Conservation (phyloP, 2,797 vertebrate genomes). For the Sebastes vulpes region DNA sequence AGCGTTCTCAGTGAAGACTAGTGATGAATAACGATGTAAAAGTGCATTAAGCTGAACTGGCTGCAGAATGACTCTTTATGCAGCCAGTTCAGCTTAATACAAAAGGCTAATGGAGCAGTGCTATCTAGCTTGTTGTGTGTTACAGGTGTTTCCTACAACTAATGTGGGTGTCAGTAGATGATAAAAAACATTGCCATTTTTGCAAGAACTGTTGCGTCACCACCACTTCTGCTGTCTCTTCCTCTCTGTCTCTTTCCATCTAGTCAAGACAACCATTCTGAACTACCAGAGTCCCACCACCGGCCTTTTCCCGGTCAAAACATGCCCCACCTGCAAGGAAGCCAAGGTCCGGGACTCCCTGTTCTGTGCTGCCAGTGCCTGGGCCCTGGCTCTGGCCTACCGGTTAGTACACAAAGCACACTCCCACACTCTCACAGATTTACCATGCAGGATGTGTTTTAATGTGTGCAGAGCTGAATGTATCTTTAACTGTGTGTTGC, state of each 20-base stretch:
- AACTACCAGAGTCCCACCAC: conserved; percentile 95
- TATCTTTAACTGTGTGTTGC: neutral
- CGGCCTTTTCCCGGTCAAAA: conserved; percentile 93
- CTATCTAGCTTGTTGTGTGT: no score
- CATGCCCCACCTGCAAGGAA: conserved; percentile 86
- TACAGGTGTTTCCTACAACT: neutral
- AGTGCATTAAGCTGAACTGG: neutral
- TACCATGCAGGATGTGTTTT: neutral
- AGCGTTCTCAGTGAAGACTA: neutral
- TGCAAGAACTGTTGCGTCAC: neutral
- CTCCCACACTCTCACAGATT: neutral
- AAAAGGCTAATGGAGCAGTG: neutral
- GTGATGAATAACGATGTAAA: neutral
- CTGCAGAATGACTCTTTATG: neutral
- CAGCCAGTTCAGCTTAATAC: neutral
- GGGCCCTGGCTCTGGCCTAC: conserved; percentile 94
- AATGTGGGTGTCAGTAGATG: neutral
- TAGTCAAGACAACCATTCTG: conserved; percentile 94
- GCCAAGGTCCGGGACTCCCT: conserved; percentile 94
- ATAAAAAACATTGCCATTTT: neutral
- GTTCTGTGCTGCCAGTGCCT: conserved; percentile 94
- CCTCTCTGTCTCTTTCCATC: conserved; percentile 26
- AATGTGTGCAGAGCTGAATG: neutral
- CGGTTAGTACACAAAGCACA: conserved; percentile 82
- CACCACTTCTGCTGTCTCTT: neutral